phyloP scores from a whole-genome alignment of 2,113 vertebrate species.

The Crypturellus undulatus region DNA sequence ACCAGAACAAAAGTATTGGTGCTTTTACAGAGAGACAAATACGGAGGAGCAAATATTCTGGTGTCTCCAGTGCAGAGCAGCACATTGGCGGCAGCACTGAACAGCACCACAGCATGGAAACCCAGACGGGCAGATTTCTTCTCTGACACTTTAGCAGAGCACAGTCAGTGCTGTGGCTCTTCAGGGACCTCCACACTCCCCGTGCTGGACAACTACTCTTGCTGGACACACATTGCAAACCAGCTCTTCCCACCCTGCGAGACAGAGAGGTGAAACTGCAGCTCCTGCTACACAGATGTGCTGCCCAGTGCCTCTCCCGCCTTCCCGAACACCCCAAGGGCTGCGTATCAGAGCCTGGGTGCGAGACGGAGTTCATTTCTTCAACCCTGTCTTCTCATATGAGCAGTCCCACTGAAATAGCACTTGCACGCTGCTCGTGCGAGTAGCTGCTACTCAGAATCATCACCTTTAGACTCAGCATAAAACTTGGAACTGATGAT shows the following conservation, averaged over 20 bases:
- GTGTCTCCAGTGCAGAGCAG: neutral
- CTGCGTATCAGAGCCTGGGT: neutral
- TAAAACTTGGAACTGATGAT: neutral
- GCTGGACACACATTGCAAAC: neutral
- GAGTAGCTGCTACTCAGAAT: neutral
- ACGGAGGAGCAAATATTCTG: neutral
- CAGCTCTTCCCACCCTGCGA: neutral
- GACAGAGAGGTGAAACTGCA: neutral
- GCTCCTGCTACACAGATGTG: neutral
- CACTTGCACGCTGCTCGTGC: neutral
- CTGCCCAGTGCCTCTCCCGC: neutral
- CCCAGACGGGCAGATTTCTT: constrained; percentile 29
- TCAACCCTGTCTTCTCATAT: neutral
- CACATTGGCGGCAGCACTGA: neutral
- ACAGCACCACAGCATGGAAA: constrained; percentile 17
- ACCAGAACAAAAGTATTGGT: neutral
- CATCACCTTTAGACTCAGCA: neutral
- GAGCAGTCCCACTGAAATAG: neutral
- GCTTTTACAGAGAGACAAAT: constrained; percentile 3
- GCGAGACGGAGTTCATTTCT: accelerated
- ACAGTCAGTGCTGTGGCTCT: accelerated
- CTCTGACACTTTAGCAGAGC: neutral
- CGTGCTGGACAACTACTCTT: neutral
- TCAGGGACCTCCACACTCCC: neutral
- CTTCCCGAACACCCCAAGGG: neutral